These are phyloP conservation scores for Nomada hirtipes DNA, from an alignment of 2,888 invertebrate genomes.

Conservation along the genomic window DNA sequence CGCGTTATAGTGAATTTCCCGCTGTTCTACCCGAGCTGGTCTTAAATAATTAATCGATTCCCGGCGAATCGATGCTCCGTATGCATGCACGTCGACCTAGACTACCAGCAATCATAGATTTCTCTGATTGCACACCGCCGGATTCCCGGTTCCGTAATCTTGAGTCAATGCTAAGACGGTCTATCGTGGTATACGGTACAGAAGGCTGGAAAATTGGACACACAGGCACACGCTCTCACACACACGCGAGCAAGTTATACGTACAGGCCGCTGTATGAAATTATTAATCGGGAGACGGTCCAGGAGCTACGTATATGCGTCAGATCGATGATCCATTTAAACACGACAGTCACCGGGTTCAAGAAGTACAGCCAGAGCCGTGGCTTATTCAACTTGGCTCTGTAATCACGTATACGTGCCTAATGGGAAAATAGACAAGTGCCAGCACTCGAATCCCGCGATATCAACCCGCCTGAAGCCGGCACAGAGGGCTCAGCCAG, in stretches of 20 bases:
- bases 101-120: slow-evolving; percentile 34
- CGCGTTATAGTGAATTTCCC: slow-evolving; percentile 1
- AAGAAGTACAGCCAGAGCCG: slow-evolving; percentile 39
- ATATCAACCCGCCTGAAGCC: slow-evolving; percentile 62
- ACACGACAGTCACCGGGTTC: slow-evolving; percentile 41
- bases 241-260: neutral
- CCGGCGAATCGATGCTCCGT: slow-evolving; percentile 23
- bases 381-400: slow-evolving; percentile 61
- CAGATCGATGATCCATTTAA: slow-evolving; percentile 67
- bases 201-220: slow-evolving; percentile 29
- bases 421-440: slow-evolving; percentile 79
- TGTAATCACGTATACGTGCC: slow-evolving; percentile 74
- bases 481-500: slow-evolving; percentile 33
- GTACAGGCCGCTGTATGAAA: slow-evolving; percentile 38
- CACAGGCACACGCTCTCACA: neutral
- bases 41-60: slow-evolving; percentile 49
- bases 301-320: slow-evolving; percentile 56
- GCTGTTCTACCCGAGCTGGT: neutral
- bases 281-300: slow-evolving; percentile 61
- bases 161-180: slow-evolving; percentile 28
- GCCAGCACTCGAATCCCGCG: slow-evolving; percentile 66
- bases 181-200: neutral
- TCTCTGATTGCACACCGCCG: slow-evolving; percentile 21
- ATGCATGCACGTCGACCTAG: slow-evolving; percentile 1
- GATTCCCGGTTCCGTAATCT: slow-evolving; percentile 33